Base-by-base conservation (phyloP, 1,140 invertebrate genomes). In the Acyrthosiphon pisum region DNA sequence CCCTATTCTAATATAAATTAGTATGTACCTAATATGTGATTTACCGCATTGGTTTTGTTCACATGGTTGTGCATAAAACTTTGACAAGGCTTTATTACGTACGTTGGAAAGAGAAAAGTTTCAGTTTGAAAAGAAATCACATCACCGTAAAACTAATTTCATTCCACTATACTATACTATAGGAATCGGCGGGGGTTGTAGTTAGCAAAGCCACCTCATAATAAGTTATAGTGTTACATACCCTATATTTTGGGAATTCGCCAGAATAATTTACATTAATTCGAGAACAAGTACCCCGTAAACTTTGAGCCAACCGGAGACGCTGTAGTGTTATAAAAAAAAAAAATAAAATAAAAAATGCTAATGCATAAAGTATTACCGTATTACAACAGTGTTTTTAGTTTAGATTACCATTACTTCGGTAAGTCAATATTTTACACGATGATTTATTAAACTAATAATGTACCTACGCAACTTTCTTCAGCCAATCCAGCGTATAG, bases 251-350 rank as follows among this genome's bases (percentile, higher is more conserved):
- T 90, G 53, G 37, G 26, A 68, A 68, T 90, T 60, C 18, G 89
- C 89, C 89, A 90, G 53, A 90, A 90, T 48, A 68, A 90, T 90
- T 90, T 68, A 90, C 89, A 68, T 90, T 90, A 60, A 90, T 90
- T 48, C 89, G 89, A 44, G 26, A 90, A 90, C 89, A 90, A 89
- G 88, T 89, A 37, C 30, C 89, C 41, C 26, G 89, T 60, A 90
- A 68, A 90, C 89, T 68, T 60, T 68, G 89, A 60, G 89, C 35
- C 88, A 48, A 90, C 35, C 46, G n/a, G n/a, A 89, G 50, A 90
- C 50, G 48, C 9, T n/a, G 44, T 18, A 37, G 37, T 60, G 50
- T 90, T 44, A 56, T 60, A 60, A 37, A 88, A 48, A 50, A 84
- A 87, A 46, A 86, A 46, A 87, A 44, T 22, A 53, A 48, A 89